These are phyloP conservation scores for Urocynchramus pylzowi DNA, from an alignment of 2,113 vertebrate genomes.

Conservation along the genomic window DNA sequence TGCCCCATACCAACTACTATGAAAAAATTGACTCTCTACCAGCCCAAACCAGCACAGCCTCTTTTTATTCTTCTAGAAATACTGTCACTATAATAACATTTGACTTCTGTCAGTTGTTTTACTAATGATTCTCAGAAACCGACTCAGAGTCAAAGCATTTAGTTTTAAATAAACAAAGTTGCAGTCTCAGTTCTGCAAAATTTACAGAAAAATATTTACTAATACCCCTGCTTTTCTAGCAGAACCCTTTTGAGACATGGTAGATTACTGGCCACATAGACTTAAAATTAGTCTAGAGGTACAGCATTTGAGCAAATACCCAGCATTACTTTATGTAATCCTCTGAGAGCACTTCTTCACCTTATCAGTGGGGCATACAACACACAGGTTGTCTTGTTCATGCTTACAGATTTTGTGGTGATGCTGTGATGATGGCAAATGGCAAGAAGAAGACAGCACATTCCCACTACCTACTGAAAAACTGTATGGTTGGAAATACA, in stretches of 20 bases:
- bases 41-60: neutral
- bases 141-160: neutral
- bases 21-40: neutral
- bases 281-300: neutral
- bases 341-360: neutral
- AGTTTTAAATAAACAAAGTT: neutral
- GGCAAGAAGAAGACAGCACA: neutral
- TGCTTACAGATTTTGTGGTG: neutral
- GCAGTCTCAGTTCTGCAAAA: neutral
- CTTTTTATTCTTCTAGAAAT: neutral
- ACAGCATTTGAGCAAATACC: neutral
- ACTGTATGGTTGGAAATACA: neutral
- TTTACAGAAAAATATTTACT: neutral
- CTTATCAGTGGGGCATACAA: fast-evolving
- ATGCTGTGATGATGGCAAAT: neutral
- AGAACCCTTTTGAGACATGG: neutral
- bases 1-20: neutral
- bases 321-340: neutral
- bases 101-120: neutral
- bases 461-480: neutral
- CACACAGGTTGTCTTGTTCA: neutral
- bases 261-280: neutral
- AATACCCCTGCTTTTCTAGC: neutral
- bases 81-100: neutral
- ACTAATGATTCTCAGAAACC: neutral